These are phyloP conservation scores for Silurus asotus DNA, from an alignment of 2,113 vertebrate genomes.

Conservation along the genomic window DNA sequence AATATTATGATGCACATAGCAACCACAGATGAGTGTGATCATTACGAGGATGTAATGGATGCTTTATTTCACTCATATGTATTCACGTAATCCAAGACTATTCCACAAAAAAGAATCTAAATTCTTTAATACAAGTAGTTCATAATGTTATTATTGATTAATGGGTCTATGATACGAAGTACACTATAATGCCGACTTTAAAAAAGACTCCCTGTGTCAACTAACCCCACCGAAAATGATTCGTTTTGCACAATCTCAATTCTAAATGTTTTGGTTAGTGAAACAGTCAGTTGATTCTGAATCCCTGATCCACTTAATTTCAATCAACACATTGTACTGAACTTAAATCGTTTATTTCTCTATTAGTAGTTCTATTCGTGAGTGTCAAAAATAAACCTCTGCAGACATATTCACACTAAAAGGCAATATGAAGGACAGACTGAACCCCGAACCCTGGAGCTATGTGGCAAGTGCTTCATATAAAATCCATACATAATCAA, in stretches of 20 bases:
- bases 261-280: not conserved
- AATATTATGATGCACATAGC: conserved; percentile 2
- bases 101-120: too few relatives aligned
- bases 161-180: not conserved
- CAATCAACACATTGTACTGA: not conserved
- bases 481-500: not conserved
- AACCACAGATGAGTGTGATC: not conserved
- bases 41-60: not conserved
- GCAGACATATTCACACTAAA: not conserved
- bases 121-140: too few relatives aligned
- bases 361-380: not conserved
- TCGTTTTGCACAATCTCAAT: too few relatives aligned
- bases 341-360: not conserved
- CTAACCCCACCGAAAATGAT: not conserved
- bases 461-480: not conserved
- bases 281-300: not conserved
- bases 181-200: too few relatives aligned
- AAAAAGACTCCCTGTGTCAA: not conserved
- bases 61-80: not conserved
- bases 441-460: not conserved
- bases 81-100: not conserved
- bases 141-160: too few relatives aligned
- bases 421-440: not conserved
- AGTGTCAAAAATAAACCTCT: not conserved
- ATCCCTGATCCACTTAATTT: not conserved